Percentiles rank a stretch among this genome's conserved stretches.
phyloP scores from a whole-genome alignment of 2,113 vertebrate species.

The Hypocryptadius cinnamomeus region DNA sequence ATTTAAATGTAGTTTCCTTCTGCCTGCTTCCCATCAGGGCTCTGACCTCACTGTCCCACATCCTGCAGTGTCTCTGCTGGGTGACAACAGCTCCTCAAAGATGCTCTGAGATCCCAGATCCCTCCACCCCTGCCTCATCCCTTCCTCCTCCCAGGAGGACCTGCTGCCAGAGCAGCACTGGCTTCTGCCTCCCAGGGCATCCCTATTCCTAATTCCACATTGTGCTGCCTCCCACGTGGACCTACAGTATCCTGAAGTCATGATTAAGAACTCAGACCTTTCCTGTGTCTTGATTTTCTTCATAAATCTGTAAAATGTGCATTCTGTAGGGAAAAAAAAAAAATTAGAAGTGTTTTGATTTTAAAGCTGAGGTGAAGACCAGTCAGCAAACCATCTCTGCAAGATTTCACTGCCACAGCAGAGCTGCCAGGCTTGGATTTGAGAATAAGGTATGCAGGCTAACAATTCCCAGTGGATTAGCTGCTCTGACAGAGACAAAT shows the following conservation, averaged over 20 bases:
- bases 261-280: background rate
- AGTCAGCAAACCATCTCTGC: background rate
- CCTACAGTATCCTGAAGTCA: background rate
- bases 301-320: background rate
- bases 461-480: background rate
- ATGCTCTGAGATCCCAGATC: background rate
- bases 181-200: background rate
- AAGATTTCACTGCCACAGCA: background rate
- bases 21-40: background rate
- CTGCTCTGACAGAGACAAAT: background rate
- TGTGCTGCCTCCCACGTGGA: background rate
- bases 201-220: background rate
- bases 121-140: background rate
- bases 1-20: background rate
- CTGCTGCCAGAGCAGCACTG: background rate
- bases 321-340: background rate
- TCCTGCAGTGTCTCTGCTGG: background rate
- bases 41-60: background rate
- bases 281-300: background rate
- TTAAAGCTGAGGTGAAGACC: background rate
- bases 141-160: background rate
- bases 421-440: background rate
- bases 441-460: background rate
- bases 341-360: background rate
- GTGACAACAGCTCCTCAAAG: background rate